These are phyloP conservation scores for Globodera ellingtonae DNA, from an alignment of 1,140 invertebrate species.

Conservation along the genomic window DNA sequence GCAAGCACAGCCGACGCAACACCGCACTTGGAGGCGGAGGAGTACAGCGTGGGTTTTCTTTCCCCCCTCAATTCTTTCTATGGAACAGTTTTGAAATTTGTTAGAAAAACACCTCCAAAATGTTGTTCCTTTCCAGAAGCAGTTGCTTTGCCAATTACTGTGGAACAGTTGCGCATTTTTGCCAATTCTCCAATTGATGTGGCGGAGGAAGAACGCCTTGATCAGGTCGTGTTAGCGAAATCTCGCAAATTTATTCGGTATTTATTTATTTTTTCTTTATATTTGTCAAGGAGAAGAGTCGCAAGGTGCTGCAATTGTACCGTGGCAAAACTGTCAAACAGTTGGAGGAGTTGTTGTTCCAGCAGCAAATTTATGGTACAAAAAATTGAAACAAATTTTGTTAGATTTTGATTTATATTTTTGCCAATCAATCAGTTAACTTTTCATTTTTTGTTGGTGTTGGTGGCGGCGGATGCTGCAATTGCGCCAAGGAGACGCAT, in stretches of 20 bases:
- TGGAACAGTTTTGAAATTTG: conserved; percentile 1
- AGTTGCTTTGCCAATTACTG: conserved; percentile 38
- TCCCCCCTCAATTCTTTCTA: too few relatives aligned
- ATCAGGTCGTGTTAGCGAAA: conserved; percentile 31
- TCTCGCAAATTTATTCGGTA: neutral
- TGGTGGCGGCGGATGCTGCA: neutral
- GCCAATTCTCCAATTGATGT: conserved; percentile 43
- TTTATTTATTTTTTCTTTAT: conserved; percentile 19
- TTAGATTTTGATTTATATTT: too few relatives aligned
- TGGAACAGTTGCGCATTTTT: conserved; percentile 43
- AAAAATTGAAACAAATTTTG: too few relatives aligned
- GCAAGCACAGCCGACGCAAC: conserved; percentile 30
- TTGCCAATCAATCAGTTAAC: too few relatives aligned
- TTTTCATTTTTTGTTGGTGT: conserved; percentile 7
- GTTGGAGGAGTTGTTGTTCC: conserved; percentile 33
- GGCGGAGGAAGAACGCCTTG: conserved; percentile 43
- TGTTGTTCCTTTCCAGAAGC: conserved; percentile 10
- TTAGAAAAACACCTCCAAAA: neutral
- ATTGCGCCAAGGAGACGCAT: neutral
- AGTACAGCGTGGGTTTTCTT: neutral
- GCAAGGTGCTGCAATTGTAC: conserved; percentile 38
- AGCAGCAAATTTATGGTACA: conserved; percentile 5
- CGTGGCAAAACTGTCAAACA: conserved; percentile 46
- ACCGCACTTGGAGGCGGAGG: conserved; percentile 31
- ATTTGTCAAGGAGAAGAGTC: conserved; percentile 44